Percentiles rank a stretch among this genome's conserved stretches.
Conservation (phyloP, 2,888 invertebrate genomes). For the Phragmatobia fuliginosa region DNA sequence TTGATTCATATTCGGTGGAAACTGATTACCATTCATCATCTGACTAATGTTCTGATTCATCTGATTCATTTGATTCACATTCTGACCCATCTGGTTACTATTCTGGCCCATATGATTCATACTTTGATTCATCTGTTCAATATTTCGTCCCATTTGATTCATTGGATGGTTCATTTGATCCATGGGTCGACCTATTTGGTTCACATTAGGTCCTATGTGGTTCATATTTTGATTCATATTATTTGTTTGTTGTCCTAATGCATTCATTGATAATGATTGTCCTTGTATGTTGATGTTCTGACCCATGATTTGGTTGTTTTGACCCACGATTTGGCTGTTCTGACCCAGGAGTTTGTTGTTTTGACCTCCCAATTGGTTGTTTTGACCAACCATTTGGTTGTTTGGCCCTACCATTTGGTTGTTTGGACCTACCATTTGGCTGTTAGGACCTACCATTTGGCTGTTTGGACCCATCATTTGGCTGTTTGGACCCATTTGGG, state of each 20-base stretch:
- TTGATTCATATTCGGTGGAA: constrained; percentile 69
- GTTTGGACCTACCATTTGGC: no score
- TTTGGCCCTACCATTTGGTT: no score
- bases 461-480: no score
- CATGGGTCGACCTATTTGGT: constrained; percentile 51
- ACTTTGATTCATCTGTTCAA: constrained; percentile 59
- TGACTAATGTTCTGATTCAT: constrained; percentile 55
- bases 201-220: constrained; percentile 60
- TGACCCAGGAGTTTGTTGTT: constrained; percentile 51
- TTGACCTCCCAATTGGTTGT: no score
- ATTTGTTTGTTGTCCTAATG: constrained; percentile 59
- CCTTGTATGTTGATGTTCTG: constrained; percentile 60
- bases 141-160: constrained; percentile 59
- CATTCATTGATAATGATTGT: constrained; percentile 53
- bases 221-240: constrained; percentile 55
- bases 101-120: constrained; percentile 60
- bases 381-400: no score
- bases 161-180: constrained; percentile 56
- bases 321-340: constrained; percentile 55
- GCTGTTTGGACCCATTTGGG: constrained; percentile 10
- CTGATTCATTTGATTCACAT: constrained; percentile 58
- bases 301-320: constrained; percentile 54
- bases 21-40: constrained; percentile 74
- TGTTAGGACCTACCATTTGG: no score
- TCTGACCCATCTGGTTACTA: constrained; percentile 31